phyloP scores from a whole-genome alignment of 2,797 vertebrate species.

The Gallinago nigripennis region DNA sequence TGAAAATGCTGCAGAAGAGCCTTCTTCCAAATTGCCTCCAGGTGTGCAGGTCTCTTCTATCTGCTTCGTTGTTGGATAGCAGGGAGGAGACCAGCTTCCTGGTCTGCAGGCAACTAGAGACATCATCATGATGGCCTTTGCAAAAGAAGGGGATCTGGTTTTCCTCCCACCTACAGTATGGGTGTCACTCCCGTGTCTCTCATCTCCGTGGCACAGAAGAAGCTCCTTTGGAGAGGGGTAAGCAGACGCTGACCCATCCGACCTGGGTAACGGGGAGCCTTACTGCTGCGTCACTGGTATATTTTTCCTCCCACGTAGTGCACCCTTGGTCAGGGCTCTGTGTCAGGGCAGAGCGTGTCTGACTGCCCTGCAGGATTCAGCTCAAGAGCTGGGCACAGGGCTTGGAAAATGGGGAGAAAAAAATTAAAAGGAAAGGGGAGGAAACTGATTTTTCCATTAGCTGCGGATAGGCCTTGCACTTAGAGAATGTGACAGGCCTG shows the following conservation, averaged over 20 bases:
- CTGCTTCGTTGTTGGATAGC: background rate
- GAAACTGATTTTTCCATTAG: slow-evolving; percentile 2
- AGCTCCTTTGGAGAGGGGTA: background rate
- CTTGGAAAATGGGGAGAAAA: background rate
- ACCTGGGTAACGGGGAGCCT: background rate
- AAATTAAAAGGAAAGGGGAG: background rate
- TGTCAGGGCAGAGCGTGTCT: background rate
- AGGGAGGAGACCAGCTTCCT: background rate
- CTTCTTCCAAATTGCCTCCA: background rate
- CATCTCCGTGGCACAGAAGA: background rate
- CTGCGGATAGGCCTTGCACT: background rate
- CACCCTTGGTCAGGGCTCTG: accelerated
- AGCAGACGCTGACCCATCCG: background rate
- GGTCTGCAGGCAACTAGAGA: background rate
- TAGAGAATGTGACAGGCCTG: background rate
- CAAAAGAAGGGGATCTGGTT: background rate
- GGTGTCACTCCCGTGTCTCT: background rate
- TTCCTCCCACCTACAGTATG: background rate
- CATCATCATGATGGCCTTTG: background rate
- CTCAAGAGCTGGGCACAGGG: background rate
- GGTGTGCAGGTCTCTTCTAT: background rate
- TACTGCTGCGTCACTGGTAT: background rate
- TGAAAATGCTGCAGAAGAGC: background rate
- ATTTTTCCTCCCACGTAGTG: background rate
- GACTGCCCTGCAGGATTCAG: background rate